Evolutionary conservation across 2,888 invertebrate genomes (phyloP), one percentile per base, ranked within the genome.

Genomic region (Teleiodes luculella): DNA sequence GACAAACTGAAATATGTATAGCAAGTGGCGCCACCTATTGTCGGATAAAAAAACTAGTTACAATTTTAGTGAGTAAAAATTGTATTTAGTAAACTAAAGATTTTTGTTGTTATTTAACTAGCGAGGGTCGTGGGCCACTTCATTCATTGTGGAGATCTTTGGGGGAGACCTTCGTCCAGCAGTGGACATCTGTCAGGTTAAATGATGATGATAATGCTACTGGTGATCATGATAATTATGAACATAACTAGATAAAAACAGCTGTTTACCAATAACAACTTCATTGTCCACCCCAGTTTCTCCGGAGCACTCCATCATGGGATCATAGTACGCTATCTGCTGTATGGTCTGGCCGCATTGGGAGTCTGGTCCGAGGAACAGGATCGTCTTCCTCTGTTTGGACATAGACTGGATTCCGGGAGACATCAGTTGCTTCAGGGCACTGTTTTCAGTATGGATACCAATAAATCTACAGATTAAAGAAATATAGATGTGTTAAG

Each of bases 401-500:
- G 82, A 76, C 33, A 71, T 57, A 0, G 80, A 75, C 60, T 86
- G 83, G 16, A 83, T 80, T 13, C 80, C 79, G 0, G 79, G 62
- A 0, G 87, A 84, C 86, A 88, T 84, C 6, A 89, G 64, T 61
- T 88, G 88, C 35, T 83, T 82, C 51, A 88, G 58, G 0, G 87
- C 87, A 52, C 71, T 75, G 60, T 84, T 79, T 6, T 83, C 78
- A 24, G 71, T 73, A 20, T 74, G 66, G 2, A 76, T n/a, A 0
- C 67, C 75, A 14, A 49, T 49, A 14, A 13, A 43, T 43, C 43
- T 37, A 28, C 10, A 16, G 16, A 7, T 16, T 30, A 16, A 31
- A 43, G 10, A 24, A 8, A 37, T 13, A 4, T 13, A 16, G 5
- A 37, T 7, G 13, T 14, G 11, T 37, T 37, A n/a, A n/a, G n/a